Conservation (phyloP, 2,797 vertebrate species). For the Anguilla obscura region DNA sequence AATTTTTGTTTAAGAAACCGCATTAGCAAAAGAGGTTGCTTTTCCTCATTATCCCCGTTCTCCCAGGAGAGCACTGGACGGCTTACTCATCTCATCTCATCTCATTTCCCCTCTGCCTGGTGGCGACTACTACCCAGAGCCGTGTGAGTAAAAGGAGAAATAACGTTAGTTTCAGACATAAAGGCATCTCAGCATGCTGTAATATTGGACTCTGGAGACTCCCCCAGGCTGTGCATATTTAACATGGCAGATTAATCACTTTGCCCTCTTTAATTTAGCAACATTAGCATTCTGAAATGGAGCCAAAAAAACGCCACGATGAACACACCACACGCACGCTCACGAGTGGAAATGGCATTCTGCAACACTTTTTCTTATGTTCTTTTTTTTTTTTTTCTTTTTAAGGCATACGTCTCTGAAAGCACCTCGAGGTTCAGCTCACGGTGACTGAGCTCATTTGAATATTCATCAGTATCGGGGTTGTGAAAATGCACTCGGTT, state of each 20-base stretch:
- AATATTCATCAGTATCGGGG: background rate
- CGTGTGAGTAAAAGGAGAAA: conserved; percentile 45
- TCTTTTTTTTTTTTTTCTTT: background rate
- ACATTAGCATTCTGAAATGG: conserved; percentile 63
- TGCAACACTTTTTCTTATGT: background rate
- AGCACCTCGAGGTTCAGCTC: background rate
- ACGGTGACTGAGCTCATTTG: background rate
- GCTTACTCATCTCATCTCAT: conserved; percentile 32
- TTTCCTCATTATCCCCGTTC: conserved; percentile 28
- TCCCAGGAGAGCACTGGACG: conserved; percentile 19
- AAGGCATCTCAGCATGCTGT: conserved; percentile 45
- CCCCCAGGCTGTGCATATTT: conserved; percentile 47
- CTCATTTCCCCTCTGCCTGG: conserved; percentile 15
- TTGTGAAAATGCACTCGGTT: conserved; percentile 1
- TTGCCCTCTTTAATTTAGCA: conserved; percentile 61
- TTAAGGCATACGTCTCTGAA: background rate
- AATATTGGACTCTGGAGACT: conserved; percentile 54
- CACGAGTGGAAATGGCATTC: background rate
- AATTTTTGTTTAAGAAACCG: conserved; percentile 49
- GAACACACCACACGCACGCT: conserved; percentile 50
- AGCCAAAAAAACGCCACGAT: conserved; percentile 67
- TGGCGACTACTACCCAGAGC: conserved; percentile 22
- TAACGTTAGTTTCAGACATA: conserved; percentile 53
- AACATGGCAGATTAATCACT: conserved; percentile 53
- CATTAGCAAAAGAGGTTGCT: conserved; percentile 24